Percentiles rank a stretch among this genome's conserved stretches.
phyloP scores from a whole-genome alignment of 2,888 invertebrate genomes.

The Lysandra coridon region DNA sequence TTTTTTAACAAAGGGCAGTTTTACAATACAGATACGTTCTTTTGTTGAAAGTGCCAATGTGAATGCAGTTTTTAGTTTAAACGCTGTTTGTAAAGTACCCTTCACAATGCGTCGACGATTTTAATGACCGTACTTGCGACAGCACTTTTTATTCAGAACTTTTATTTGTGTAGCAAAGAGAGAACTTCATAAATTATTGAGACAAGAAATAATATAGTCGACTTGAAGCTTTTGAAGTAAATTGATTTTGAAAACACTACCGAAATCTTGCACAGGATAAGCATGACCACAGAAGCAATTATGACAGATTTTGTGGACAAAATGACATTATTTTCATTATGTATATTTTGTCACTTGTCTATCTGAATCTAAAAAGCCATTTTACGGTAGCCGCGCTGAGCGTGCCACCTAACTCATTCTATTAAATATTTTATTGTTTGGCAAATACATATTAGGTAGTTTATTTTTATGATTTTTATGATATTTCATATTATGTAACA shows the following conservation, averaged over 20 bases:
- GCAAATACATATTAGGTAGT: neutral
- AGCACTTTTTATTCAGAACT: neutral
- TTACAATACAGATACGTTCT: conserved; percentile 50
- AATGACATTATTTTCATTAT: no score
- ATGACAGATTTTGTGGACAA: no score
- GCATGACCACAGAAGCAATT: no score
- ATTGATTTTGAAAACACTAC: no score
- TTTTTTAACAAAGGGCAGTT: conserved; percentile 50
- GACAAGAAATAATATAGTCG: neutral
- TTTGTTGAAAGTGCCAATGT: conserved; percentile 37
- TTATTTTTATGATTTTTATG: neutral
- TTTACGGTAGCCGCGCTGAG: no score
- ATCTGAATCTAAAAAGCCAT: no score
- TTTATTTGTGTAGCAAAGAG: neutral
- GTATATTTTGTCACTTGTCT: no score
- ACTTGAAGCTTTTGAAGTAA: neutral
- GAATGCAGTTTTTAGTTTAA: conserved; percentile 29
- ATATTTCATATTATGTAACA: no score
- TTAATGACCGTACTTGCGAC: neutral
- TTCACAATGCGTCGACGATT: conserved; percentile 13
- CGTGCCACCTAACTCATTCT: no score
- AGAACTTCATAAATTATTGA: neutral
- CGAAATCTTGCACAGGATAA: no score
- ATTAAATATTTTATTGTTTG: no score
- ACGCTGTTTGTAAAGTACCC: conserved; percentile 23